phyloP scores from a whole-genome alignment of 1,140 invertebrate species.

The Drosophila repletoides region DNA sequence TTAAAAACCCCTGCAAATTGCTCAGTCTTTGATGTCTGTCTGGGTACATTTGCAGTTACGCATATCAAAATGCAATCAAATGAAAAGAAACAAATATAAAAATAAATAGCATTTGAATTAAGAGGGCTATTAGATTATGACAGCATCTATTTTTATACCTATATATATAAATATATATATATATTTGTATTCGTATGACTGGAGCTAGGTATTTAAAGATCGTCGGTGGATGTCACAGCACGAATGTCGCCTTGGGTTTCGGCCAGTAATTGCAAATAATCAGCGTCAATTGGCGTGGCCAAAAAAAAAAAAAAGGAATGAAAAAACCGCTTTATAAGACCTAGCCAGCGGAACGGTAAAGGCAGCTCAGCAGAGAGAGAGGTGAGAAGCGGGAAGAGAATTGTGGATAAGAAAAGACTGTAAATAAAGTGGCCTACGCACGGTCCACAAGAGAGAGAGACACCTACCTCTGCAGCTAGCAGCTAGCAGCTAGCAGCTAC shows the following conservation, averaged over 20 bases:
- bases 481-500: no score
- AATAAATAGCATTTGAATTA: conserved; percentile 9
- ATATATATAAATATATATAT: no score
- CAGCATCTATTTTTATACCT: conserved; percentile 52
- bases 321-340: no score
- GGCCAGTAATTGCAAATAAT: conserved; percentile 69
- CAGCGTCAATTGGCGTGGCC: conserved; percentile 63
- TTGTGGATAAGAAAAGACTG: conserved; percentile 10
- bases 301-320: no score
- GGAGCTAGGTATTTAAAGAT: conserved; percentile 20
- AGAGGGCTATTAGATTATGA: conserved; percentile 48
- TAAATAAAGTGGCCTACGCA: conserved; percentile 58
- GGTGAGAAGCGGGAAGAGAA: background rate
- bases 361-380: background rate
- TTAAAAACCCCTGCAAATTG: conserved; percentile 30
- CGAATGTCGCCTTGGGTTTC: conserved; percentile 59
- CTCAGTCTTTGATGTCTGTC: conserved; percentile 36
- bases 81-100: background rate
- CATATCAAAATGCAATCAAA: conserved; percentile 72
- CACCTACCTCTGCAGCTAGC: conserved; percentile 46
- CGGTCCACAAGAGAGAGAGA: conserved; percentile 35
- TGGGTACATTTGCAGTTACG: conserved; percentile 44
- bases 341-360: conserved; percentile 7
- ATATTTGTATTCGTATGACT: conserved; percentile 18
- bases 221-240: conserved; percentile 34